These are phyloP conservation scores for Streptopelia turtur DNA, from an alignment of 2,797 vertebrate species.

Conservation along the genomic window DNA sequence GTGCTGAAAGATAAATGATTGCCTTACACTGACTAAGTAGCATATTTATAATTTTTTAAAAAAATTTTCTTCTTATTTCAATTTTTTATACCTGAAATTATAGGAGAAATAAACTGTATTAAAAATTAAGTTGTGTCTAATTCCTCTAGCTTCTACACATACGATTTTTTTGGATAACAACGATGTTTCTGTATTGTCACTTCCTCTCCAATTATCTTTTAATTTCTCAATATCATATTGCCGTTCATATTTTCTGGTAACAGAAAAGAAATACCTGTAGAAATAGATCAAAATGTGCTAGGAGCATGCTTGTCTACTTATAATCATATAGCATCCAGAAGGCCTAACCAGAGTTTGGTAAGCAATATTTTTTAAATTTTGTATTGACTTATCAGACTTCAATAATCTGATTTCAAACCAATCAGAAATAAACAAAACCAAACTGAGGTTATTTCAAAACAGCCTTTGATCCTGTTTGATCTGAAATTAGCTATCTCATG, in stretches of 20 bases:
- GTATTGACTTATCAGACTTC: neutral
- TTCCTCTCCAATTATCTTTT: neutral
- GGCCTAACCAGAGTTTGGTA: neutral
- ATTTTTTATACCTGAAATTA: neutral
- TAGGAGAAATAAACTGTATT: neutral
- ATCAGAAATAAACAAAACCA: neutral
- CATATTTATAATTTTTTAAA: neutral
- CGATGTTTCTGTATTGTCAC: neutral
- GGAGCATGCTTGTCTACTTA: neutral
- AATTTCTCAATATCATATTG: neutral
- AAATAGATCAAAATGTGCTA: neutral
- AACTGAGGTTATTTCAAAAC: neutral
- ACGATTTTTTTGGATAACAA: neutral
- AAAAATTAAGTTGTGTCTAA: neutral
- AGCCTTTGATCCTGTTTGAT: neutral
- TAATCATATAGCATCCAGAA: neutral
- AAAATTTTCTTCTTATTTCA: neutral
- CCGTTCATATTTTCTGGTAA: neutral
- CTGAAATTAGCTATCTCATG: neutral
- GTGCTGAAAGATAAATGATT: neutral
- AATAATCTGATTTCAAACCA: neutral
- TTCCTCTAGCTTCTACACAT: neutral
- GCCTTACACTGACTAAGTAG: neutral
- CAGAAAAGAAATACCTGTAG: neutral
- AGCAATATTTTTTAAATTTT: neutral